Evolutionary conservation across 2,113 vertebrate genomes (phyloP), one percentile per base, ranked within the genome.

Genomic region (Eonycteris spelaea): DNA sequence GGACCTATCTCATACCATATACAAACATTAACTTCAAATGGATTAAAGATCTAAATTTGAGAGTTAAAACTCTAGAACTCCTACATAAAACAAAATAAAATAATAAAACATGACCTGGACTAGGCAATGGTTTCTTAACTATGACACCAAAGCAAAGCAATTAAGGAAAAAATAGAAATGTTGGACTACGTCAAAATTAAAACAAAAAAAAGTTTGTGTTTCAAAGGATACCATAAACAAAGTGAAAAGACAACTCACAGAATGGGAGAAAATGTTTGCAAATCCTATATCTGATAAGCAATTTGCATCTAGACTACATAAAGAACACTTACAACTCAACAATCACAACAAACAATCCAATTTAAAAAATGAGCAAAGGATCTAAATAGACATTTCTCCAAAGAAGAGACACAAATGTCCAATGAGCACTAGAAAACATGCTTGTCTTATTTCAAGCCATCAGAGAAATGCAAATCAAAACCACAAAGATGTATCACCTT

Each of bases 211-310:
- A 11, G 26, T 86, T 53, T 73, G 2, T 80, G 38, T n/a, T 91
- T 86, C 82, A 68, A 84, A 95, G 15, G n/a, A 89, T 74, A 45
- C 45, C 65, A 43, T 83, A 33, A 83, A 95, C 63, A 55, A 95
- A 70, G 38, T 74, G 35, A 59, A 74, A 75, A 83, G 59, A 59
- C 30, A 80, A 57, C 57, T 82, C 26, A 92, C 7, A 83, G 48
- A 75, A 59, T 67, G 67, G 57, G 19, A 92, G 14, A 38, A 75
- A 92, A 92, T 38, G 80, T 67, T 65, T 65, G 24, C 26, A 92
- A 82, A 57, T 86, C 65, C 45, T 35, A 5, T 73, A 16, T 74
- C 24, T 87, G 30, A 80, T 80, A 67, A 74, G 48, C 1, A 26
- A 92, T 35, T 92, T 48, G 5, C 48, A 87, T 67, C 57, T 75